Base-by-base conservation (phyloP, 2,113 vertebrate species). In the Salminus brasiliensis region DNA sequence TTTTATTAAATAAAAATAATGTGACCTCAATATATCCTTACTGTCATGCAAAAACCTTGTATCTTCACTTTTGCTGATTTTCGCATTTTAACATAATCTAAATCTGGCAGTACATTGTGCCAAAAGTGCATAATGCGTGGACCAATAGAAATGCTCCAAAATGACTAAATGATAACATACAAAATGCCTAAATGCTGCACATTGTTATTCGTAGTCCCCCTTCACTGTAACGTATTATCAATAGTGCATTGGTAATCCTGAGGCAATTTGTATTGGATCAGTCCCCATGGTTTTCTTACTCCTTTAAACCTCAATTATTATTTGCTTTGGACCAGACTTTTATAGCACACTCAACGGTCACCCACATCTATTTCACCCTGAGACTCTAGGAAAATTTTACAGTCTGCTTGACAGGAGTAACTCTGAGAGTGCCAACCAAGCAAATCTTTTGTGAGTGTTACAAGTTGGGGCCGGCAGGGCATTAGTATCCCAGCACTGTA, bases 271-370 rank as follows among this genome's bases (percentile, higher is more conserved):
- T 52, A 36, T 25, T 41, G 77, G 69, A 63, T 72, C 30, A 55
- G 60, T 60, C 55, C 23, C 18, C 3, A 72, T 52, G 72, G 72
- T 72, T 72, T 76, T 72, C 27, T 41, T 62, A 34, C n/a, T 39
- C 29, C 53, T 59, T 57, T 29, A 60, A 75, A 76, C 49, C 55
- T 41, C 52, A 76, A 21, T 66, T 69, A 78, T 78, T 77, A 80
- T 84, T 84, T 73, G 60, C 32, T 11, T 72, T 77, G 74, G 74
- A 43, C 49, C 12, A 59, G 47, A 66, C 41, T 76, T 73, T 74
- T 76, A 86, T 62, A 82, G 71, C 62, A 79, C 60, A 76, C 79
- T 47, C 52, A 82, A 53, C 69, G 69, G 77, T 82, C 76, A 76
- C 49, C 27, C 69, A 65, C 69, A 69, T 36, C 59, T 84, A 80